These are phyloP conservation scores for Cyanocitta stelleri DNA, from an alignment of 2,113 vertebrate species.

Conservation along the genomic window DNA sequence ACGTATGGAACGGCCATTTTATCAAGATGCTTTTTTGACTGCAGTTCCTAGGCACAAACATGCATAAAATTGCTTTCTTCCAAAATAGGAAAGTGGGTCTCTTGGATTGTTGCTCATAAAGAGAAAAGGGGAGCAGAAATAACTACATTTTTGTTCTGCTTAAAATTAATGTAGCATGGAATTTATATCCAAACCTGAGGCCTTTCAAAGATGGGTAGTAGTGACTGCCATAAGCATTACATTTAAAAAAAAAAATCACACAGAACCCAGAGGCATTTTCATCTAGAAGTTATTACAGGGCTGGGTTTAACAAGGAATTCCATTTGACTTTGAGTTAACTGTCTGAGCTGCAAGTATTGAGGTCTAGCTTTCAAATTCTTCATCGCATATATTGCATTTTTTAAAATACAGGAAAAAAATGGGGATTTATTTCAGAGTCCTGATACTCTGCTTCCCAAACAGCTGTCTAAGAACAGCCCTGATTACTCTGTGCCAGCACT, in stretches of 20 bases:
- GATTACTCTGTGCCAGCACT: background rate
- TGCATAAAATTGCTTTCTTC: constrained; percentile 30
- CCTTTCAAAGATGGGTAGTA: background rate
- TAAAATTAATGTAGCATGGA: background rate
- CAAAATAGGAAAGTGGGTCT: constrained; percentile 4
- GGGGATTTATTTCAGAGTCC: background rate
- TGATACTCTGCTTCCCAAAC: background rate
- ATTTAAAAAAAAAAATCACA: background rate
- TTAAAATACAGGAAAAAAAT: background rate
- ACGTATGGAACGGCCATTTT: background rate
- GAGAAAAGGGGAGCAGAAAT: constrained; percentile 16
- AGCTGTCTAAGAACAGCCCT: constrained; percentile 16
- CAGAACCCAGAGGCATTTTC: background rate
- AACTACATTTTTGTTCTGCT: constrained; percentile 21
- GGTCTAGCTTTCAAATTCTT: background rate
- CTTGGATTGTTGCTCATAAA: background rate
- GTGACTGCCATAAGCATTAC: background rate
- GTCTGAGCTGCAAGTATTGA: background rate
- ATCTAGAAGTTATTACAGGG: background rate
- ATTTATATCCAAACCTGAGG: constrained; percentile 7
- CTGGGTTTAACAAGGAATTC: background rate
- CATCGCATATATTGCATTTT: background rate
- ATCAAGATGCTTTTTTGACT: background rate
- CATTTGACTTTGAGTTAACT: background rate
- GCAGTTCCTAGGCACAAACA: background rate